Conservation (phyloP, 2,797 vertebrate species). For the Oceanodroma leucorhoa region DNA sequence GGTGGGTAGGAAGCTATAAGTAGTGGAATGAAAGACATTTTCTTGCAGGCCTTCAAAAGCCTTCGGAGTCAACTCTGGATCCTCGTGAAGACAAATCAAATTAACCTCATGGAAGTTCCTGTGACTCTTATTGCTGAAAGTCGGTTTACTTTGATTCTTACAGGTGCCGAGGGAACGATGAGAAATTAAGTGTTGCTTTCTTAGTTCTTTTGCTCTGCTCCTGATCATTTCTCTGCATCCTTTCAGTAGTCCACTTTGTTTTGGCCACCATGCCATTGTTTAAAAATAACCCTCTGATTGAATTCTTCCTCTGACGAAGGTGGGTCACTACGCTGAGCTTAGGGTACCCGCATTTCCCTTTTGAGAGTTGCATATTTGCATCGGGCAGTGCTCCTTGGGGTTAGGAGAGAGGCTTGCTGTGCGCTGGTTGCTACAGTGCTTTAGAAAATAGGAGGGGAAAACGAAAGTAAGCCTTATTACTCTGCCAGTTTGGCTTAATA, state of each 20-base stretch:
- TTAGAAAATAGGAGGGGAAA: neutral
- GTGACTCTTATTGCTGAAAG: neutral
- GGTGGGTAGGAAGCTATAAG: neutral
- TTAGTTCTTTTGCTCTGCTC: neutral
- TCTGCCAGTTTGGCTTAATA: neutral
- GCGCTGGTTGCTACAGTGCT: fast-evolving
- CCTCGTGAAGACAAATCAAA: neutral
- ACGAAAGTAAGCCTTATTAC: neutral
- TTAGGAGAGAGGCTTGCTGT: neutral
- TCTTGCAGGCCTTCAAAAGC: neutral
- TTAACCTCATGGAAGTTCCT: neutral
- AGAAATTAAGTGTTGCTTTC: neutral
- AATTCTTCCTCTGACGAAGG: neutral
- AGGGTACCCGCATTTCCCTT: neutral
- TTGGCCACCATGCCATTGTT: fast-evolving
- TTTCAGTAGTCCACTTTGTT: neutral
- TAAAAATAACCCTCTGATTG: neutral
- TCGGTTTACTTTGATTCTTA: neutral
- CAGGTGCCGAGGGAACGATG: fast-evolving
- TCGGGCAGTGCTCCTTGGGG: neutral
- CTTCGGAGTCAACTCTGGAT: neutral
- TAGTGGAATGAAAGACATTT: neutral
- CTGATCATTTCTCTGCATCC: neutral
- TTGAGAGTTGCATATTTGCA: fast-evolving
- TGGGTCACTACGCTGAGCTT: neutral